Evolutionary conservation across 2,888 invertebrate genomes (phyloP).

Genomic region (Melanchra persicariae): DNA sequence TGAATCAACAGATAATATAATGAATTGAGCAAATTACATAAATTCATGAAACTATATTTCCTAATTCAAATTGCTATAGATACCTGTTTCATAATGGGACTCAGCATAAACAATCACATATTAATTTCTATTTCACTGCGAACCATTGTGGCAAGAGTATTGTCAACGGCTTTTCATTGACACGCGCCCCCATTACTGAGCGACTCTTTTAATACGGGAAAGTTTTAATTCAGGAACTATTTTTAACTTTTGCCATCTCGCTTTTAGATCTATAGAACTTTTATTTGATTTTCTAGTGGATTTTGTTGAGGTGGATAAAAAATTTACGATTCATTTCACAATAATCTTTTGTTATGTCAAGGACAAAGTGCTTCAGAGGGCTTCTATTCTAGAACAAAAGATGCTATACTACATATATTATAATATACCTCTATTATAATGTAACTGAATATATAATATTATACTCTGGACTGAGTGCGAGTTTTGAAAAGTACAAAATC

Average conservation of each 20-base stretch:
- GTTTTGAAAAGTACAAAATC: too few relatives aligned
- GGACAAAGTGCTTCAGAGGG: too few relatives aligned
- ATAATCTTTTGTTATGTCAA: too few relatives aligned
- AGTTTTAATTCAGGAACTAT: slow-evolving; percentile 52
- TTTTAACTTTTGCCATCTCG: slow-evolving; percentile 23
- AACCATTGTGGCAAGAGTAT: slow-evolving; percentile 59
- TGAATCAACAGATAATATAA: slow-evolving; percentile 25
- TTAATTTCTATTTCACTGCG: slow-evolving; percentile 43
- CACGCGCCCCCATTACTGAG: slow-evolving; percentile 42
- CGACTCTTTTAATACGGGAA: slow-evolving; percentile 25
- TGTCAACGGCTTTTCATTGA: slow-evolving; percentile 60
- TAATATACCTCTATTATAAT: too few relatives aligned
- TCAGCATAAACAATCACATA: slow-evolving; percentile 9
- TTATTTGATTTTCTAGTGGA: slow-evolving; percentile 8
- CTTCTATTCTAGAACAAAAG: too few relatives aligned
- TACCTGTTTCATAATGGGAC: background rate
- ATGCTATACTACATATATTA: too few relatives aligned
- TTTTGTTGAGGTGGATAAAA: background rate
- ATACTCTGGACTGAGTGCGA: too few relatives aligned
- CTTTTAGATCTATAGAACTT: slow-evolving; percentile 15
- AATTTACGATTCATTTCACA: too few relatives aligned
- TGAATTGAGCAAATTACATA: slow-evolving; percentile 35
- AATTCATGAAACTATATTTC: slow-evolving; percentile 9
- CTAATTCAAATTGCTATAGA: slow-evolving; percentile 23
- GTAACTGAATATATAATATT: too few relatives aligned